Percentiles rank a stretch among this genome's conserved stretches.
phyloP scores from a whole-genome alignment of 2,113 vertebrate genomes.

The Coregonus clupeaformis region DNA sequence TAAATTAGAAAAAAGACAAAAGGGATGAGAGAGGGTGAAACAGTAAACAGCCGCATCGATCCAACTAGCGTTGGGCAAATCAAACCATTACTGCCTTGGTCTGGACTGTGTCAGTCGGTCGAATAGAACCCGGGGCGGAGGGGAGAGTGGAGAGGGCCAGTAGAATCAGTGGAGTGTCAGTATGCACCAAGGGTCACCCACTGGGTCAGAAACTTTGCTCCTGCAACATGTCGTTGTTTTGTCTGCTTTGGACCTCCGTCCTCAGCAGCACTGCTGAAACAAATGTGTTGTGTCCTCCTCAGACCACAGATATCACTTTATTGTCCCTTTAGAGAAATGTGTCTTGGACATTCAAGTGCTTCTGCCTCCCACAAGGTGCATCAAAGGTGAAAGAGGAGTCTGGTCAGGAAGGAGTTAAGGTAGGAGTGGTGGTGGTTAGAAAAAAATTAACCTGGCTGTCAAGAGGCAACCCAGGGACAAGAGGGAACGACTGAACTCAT shows the following conservation, averaged over 20 bases:
- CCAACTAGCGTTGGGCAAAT: slow-evolving; percentile 75
- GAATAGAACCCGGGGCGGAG: not conserved
- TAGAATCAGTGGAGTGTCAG: no score
- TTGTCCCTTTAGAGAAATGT: not conserved
- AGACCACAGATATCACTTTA: not conserved
- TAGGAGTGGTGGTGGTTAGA: slow-evolving; percentile 43
- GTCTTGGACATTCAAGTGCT: not conserved
- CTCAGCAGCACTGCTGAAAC: no score
- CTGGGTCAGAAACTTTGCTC: not conserved
- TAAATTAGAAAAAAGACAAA: slow-evolving; percentile 83
- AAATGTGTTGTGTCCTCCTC: not conserved
- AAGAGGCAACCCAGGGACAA: slow-evolving; percentile 66
- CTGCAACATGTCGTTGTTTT: not conserved
- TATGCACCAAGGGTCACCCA: not conserved
- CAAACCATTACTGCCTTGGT: slow-evolving; percentile 67
- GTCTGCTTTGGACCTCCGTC: not conserved
- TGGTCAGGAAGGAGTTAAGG: slow-evolving; percentile 66
- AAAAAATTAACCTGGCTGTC: slow-evolving; percentile 56
- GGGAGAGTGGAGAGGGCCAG: not conserved
- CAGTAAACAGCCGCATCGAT: slow-evolving; percentile 77
- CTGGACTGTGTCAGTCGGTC: not conserved
- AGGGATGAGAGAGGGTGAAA: slow-evolving; percentile 75
- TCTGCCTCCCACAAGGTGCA: no score
- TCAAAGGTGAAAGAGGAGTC: not conserved
- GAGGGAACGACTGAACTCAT: slow-evolving; percentile 78